Conservation (phyloP, 2,888 invertebrate species). For the Zootermopsis nevadensis region DNA sequence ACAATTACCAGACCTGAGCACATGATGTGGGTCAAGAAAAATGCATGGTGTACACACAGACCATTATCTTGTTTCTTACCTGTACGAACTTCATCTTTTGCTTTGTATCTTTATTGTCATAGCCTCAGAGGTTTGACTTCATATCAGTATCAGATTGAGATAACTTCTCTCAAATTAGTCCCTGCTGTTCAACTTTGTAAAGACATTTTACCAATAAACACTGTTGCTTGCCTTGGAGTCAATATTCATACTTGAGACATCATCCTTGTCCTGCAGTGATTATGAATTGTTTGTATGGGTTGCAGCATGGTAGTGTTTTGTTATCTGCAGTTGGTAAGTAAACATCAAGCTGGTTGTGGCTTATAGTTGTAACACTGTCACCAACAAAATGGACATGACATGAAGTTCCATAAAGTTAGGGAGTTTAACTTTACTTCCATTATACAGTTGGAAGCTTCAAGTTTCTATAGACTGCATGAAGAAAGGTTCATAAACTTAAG, state of each 20-base stretch:
- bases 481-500: no score
- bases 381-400: neutral
- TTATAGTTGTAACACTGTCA: neutral
- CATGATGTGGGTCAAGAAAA: no score
- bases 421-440: no score
- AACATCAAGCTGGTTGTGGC: neutral
- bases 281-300: neutral
- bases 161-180: neutral
- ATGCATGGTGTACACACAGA: no score
- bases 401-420: no score
- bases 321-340: slow-evolving; percentile 13
- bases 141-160: neutral
- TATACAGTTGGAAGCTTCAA: no score
- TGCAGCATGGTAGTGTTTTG: slow-evolving; percentile 6
- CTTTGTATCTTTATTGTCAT: neutral
- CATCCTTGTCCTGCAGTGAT: no score
- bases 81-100: neutral
- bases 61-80: neutral
- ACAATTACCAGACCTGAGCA: no score
- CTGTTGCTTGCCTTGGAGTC: neutral
- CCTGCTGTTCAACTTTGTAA: neutral
- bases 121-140: neutral
- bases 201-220: neutral
- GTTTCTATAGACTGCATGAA: no score
- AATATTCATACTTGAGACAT: neutral